Evolutionary conservation across 2,888 invertebrate species (phyloP).

Genomic region (Tortricodes alternella): DNA sequence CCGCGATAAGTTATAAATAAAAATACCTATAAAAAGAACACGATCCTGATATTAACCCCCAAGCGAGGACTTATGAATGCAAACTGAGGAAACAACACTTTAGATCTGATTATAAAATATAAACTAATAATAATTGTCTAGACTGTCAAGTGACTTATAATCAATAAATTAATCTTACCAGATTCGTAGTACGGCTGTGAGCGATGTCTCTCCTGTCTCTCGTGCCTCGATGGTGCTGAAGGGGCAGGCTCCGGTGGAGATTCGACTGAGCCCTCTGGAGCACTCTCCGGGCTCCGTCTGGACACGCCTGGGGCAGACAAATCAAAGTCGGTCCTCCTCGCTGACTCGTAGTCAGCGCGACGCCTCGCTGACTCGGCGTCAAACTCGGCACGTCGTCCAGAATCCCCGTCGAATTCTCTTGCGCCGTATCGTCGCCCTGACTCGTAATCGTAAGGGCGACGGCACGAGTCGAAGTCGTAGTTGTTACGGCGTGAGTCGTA

Average conservation of each 20-base stretch:
- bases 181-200: constrained; percentile 78
- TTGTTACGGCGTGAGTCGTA: constrained; percentile 71
- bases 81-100: too few relatives aligned
- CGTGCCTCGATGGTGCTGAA: constrained; percentile 69
- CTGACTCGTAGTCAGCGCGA: constrained; percentile 76
- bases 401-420: constrained; percentile 68
- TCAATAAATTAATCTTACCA: constrained; percentile 49
- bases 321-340: constrained; percentile 75
- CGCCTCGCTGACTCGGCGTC: constrained; percentile 73
- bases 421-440: constrained; percentile 52
- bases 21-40: too few relatives aligned
- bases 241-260: constrained; percentile 80
- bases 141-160: too few relatives aligned
- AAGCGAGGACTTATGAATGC: too few relatives aligned
- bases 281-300: constrained; percentile 73
- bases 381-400: constrained; percentile 66
- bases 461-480: constrained; percentile 70
- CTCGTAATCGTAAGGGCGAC: constrained; percentile 73
- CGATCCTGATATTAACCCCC: too few relatives aligned
- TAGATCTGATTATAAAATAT: too few relatives aligned
- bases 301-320: constrained; percentile 71
- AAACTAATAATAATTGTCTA: too few relatives aligned
- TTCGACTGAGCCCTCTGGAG: constrained; percentile 72
- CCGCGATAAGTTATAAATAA: too few relatives aligned
- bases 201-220: constrained; percentile 65